Evolutionary conservation across 2,113 vertebrate species (phyloP), one percentile per base, ranked within the genome.

Genomic region (Symphodus melops): DNA sequence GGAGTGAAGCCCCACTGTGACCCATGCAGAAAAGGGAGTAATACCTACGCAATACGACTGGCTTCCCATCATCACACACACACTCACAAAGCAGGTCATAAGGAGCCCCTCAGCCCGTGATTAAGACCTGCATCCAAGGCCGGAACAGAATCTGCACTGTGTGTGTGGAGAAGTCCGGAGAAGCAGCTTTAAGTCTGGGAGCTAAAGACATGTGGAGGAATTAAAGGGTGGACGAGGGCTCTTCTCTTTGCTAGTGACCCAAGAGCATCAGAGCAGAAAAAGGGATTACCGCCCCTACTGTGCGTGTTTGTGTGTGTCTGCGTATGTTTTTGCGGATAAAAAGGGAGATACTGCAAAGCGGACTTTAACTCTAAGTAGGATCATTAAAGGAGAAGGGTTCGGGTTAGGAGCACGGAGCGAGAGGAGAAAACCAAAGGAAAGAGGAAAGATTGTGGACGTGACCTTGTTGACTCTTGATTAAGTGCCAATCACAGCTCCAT

Each of bases 81-180:
- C 79, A 75, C 60, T 62, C 78, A 68, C 75, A 83, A 63, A 68
- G 61, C 2, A 1, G 68, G 82, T 74, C 81, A 80, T 85, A 72
- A 88, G 52, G 70, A 75, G 82, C 60, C 86, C 83, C 84, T 82
- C 86, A 88, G 72, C 44, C 55, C 75, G 87, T 90, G 87, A 92
- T 93, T 91, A 93, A 89, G 87, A 91, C 70, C 68, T 57, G 82
- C 79, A 87, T 88, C 77, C 73, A 67, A 88, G 72, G 75, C 81
- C 49, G 81, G 85, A 86, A 74, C 46, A 48, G 83, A 86, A 83
- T 87, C 81, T 87, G 79, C 83, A 77, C 88, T 82, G 82, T 75
- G 71, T 73, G 79, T 77, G 82, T 75, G 48, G 75, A 87, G 73
- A 68, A 68, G 58, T 75, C 72, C 65, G 72, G 81, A 81, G 68